Evolutionary conservation across 2,797 vertebrate genomes (phyloP), one percentile per base, ranked within the genome.

Genomic region (Echeneis naucrates): DNA sequence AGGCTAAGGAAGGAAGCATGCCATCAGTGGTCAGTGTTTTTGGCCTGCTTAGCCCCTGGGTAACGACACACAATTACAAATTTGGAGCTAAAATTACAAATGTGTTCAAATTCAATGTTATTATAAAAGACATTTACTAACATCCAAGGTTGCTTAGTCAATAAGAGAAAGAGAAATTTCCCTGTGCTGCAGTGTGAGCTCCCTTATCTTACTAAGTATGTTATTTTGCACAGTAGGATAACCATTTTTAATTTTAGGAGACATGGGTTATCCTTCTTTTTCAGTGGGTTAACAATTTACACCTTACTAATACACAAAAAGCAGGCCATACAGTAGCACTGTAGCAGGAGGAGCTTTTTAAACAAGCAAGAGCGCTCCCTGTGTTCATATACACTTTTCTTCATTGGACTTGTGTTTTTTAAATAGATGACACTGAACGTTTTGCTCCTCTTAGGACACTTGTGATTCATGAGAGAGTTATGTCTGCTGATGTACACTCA

Each of bases 1-100:
- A 81, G 76, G 88, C 89, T 78, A 86, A 87, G 81, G 83, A 91
- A 86, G 84, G 85, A 94, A 94, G 86, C 83, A 90, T 87, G 86
- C 80, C 87, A 78, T 85, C 81, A 74, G 40, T 74, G 74, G 76
- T 76, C 79, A 65, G 54, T 52, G 69, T 75, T 81, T 69, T 53
- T n/a, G 59, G 68, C 68, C 56, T 66, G 56, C 56, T 40, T 16
- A 21, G 64, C 73, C 60, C 63, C 12, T 33, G 54, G 76, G 52
- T 83, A 61, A 77, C 57, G 57, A 32, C 38, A 75, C 32, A 45
- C 24, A 50, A 50, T 26, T 13, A 71, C 38, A 40, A 26, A 63
- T 60, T 60, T 77, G 10, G n/a, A 63, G 23, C 27, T 61, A 30
- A 57, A 62, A 60, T 48, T 14, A 67, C 26, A 56, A 51, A 68